Conservation (phyloP, 2,113 vertebrate species). For the Chaenocephalus aceratus region DNA sequence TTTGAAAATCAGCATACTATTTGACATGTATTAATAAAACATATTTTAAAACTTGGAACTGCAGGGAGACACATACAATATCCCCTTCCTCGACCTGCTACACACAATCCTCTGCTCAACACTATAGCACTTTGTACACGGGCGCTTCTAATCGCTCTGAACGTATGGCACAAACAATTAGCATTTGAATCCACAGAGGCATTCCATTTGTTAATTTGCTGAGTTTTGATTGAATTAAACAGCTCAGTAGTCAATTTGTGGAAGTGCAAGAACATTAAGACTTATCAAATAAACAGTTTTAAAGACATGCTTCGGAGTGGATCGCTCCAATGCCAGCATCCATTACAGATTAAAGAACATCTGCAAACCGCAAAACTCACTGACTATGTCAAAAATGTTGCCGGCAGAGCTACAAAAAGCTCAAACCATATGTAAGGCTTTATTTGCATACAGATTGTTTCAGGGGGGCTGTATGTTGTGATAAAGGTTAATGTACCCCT, state of each 20-base stretch:
- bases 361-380: conserved; percentile 78
- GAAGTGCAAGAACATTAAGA: conserved; percentile 80
- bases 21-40: conserved; percentile 15
- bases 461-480: conserved; percentile 73
- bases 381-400: conserved; percentile 75
- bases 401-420: conserved; percentile 79
- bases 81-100: conserved; percentile 34
- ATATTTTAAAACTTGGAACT: conserved; percentile 13
- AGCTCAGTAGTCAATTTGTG: conserved; percentile 81
- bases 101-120: conserved; percentile 34
- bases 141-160: conserved; percentile 40
- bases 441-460: conserved; percentile 84
- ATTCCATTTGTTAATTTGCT: conserved; percentile 77
- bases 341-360: conserved; percentile 84
- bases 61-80: not conserved
- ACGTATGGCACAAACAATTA: conserved; percentile 74
- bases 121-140: conserved; percentile 38
- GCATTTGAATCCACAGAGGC: conserved; percentile 63
- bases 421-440: conserved; percentile 73
- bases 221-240: conserved; percentile 82
- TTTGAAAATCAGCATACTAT: conserved; percentile 6
- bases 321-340: conserved; percentile 79
- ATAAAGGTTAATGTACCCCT: conserved; percentile 81
- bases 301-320: conserved; percentile 77
- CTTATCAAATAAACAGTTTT: conserved; percentile 79